Evolutionary conservation across 2,113 vertebrate species (phyloP).

Genomic region (Clarias gariepinus): DNA sequence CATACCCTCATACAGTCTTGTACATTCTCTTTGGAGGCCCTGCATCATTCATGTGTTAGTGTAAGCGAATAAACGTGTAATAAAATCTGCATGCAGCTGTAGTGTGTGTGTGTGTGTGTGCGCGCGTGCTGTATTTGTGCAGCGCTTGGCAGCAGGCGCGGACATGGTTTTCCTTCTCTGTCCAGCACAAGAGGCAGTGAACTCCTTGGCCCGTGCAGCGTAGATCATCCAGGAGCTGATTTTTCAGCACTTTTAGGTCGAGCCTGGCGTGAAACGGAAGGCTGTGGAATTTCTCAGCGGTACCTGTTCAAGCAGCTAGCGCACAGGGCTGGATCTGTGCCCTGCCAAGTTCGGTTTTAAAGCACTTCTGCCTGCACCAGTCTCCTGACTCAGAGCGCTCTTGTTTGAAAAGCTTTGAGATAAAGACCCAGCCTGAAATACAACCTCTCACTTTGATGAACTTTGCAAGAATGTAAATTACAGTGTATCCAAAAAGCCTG

Average conservation of each 20-base stretch:
- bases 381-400: conserved; percentile 28
- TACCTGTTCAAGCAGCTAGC: conserved; percentile 70
- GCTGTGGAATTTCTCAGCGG: conserved; percentile 77
- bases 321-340: conserved; percentile 64
- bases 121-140: not conserved
- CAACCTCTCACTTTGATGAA: conserved; percentile 33
- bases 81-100: conserved; percentile 13
- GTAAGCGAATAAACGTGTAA: conserved; percentile 10
- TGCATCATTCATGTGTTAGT: conserved; percentile 7
- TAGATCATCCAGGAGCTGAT: conserved; percentile 58
- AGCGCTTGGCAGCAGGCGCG: not conserved
- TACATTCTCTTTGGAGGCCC: conserved; percentile 21
- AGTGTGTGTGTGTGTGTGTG: no score
- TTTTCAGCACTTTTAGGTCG: conserved; percentile 75
- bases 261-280: conserved; percentile 70
- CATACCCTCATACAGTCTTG: conserved; percentile 44
- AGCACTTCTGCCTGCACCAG: conserved; percentile 64
- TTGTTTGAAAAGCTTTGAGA: conserved; percentile 23
- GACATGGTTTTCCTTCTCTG: not conserved
- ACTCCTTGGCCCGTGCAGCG: conserved; percentile 41
- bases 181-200: conserved; percentile 48
- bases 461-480: conserved; percentile 51
- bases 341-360: conserved; percentile 67
- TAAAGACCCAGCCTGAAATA: conserved; percentile 42
- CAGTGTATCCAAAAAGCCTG: conserved; percentile 36